Percentiles rank a stretch among this genome's conserved stretches.
Evolutionary conservation across 2,113 vertebrate species (phyloP).

Genomic region (Ophthalmolycus amberensis): DNA sequence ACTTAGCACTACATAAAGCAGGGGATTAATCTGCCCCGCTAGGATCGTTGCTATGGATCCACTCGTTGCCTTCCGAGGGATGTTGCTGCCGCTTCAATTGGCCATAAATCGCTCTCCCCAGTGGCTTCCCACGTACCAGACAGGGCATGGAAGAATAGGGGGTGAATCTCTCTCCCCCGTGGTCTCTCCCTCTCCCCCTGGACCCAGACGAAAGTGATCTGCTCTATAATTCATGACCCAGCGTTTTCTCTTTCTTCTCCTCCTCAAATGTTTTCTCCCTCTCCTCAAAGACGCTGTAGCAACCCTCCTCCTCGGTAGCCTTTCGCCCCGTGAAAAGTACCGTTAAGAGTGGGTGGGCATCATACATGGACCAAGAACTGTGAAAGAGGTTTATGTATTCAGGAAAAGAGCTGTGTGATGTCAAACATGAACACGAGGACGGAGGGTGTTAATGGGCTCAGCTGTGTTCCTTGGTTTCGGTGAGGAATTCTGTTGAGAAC

Average conservation of each 20-base stretch:
- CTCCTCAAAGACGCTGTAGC: slow-evolving; percentile 80
- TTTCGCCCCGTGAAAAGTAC: slow-evolving; percentile 38
- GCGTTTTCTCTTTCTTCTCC: slow-evolving; percentile 84
- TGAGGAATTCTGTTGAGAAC: slow-evolving; percentile 34
- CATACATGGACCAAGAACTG: slow-evolving; percentile 24
- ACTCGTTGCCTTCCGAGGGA: slow-evolving; percentile 95
- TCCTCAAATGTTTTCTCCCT: slow-evolving; percentile 81
- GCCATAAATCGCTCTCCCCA: slow-evolving; percentile 99
- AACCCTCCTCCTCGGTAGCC: slow-evolving; percentile 55
- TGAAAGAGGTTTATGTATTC: slow-evolving; percentile 41
- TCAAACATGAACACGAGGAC: slow-evolving; percentile 40
- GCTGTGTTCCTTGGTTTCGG: slow-evolving; percentile 40
- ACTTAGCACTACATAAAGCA: slow-evolving; percentile 99
- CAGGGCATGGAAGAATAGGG: slow-evolving; percentile 92
- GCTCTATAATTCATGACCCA: slow-evolving; percentile 96
- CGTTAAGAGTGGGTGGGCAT: slow-evolving; percentile 50
- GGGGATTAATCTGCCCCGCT: slow-evolving; percentile 99
- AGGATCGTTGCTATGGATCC: slow-evolving; percentile 99
- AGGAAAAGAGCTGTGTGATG: slow-evolving; percentile 41
- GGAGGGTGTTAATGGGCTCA: slow-evolving; percentile 50
- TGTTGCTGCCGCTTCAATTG: slow-evolving; percentile 99
- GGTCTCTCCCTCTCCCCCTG: slow-evolving; percentile 72
- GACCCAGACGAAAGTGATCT: slow-evolving; percentile 89
- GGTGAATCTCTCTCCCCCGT: slow-evolving; percentile 82
- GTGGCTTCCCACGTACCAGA: slow-evolving; percentile 95